Base-by-base conservation (phyloP, 2,797 vertebrate genomes). In the Meriones psammophilus region DNA sequence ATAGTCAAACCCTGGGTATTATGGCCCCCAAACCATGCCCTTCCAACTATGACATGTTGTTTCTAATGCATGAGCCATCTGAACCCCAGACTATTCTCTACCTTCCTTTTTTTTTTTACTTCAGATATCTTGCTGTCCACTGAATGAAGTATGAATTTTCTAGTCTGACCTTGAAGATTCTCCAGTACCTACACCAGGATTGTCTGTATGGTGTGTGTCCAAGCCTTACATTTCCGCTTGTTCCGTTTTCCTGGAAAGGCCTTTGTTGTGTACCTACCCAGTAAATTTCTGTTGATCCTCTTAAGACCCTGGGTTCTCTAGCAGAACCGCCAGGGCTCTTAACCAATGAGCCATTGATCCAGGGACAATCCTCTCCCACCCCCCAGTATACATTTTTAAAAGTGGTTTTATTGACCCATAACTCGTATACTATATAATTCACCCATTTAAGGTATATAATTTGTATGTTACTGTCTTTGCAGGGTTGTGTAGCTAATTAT, bases 1-100 rank as follows among this genome's bases (percentile, higher is more conserved):
- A 62, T 74, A 90, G 92, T 94, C 92, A 94, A 96, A 94, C n/a
- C 42, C n/a, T 87, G 17, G n/a, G 50, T 95, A 68, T 79, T 39
- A 7, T 81, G 73, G 94, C 39, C 56, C 8, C 76, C 71, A 95
- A 93, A 91, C 50, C 33, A 56, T 85, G 56, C 10, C 33, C 58
- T 95, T 86, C 69, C 46, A 92, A 69, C 69, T 94, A 1, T 92
- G 88, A 36, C 54, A 13, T 50, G 50, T 66, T 91, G 30, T 66
- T 66, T 90, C 85, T 79, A 28, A 18, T 69, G 15, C 85, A 64
- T 83, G 15, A 80, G 54, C 64, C 68, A 12, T 91, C 92, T 88
- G 89, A 68, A 54, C 33, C 68, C 56, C 89, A 46, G 8, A 80
- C 85, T 66, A 26, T 46, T 39, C 28, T 69, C 69, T 68, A 24